Conservation (phyloP, 1,140 invertebrate genomes). For the Chionoecetes opilio region DNA sequence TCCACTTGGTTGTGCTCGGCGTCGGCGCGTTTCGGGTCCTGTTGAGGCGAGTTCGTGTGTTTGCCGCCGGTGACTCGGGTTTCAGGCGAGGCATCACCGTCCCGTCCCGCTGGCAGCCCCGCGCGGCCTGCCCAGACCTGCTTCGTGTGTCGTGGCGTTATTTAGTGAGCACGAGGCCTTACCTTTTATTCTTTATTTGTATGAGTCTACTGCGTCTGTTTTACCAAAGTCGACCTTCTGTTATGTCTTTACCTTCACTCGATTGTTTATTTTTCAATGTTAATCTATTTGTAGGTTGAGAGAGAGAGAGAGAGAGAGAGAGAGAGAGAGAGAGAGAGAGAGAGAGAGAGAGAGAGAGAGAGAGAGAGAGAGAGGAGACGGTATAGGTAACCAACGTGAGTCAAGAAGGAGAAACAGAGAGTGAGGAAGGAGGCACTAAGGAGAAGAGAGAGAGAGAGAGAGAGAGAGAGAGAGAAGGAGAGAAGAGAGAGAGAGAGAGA, state of each 20-base stretch:
- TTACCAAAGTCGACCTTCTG: no score
- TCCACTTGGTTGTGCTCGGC: conserved; percentile 14
- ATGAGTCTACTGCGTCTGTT: no score
- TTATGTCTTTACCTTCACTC: not conserved
- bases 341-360: not conserved
- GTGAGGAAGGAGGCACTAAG: not conserved
- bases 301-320: not conserved
- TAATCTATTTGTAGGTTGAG: not conserved
- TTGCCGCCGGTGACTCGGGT: conserved; percentile 43
- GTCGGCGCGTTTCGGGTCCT: conserved; percentile 48
- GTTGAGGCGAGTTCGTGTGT: conserved; percentile 46
- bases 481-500: conserved; percentile 39
- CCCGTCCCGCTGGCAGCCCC: not conserved
- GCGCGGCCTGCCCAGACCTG: not conserved
- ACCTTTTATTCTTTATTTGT: no score
- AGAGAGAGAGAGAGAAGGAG: not conserved
- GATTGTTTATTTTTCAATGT: not conserved
- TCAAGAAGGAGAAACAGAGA: not conserved
- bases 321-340: conserved; percentile 36
- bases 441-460: no score
- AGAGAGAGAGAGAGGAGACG: conserved; percentile 46
- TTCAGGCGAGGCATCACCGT: not conserved
- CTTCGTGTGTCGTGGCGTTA: not conserved
- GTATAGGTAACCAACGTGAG: no score
- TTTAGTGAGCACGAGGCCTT: not conserved